These are phyloP conservation scores for Trogon surrucura DNA, from an alignment of 2,113 vertebrate species.

Conservation along the genomic window DNA sequence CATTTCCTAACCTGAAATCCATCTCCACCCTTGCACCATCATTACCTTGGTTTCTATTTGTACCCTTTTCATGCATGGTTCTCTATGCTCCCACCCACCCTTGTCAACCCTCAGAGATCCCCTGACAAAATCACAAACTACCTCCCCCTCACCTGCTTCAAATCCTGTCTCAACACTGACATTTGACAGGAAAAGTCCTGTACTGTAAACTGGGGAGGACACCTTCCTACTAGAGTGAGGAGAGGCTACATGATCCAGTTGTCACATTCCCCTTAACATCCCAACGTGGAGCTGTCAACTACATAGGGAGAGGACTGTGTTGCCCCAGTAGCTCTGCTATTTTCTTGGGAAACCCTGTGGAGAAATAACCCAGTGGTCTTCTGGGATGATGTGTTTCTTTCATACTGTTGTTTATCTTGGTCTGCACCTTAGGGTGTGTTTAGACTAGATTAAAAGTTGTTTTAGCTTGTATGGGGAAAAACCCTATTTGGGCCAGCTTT, in stretches of 20 bases:
- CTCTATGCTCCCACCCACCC: neutral
- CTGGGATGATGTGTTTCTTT: neutral
- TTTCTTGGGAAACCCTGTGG: neutral
- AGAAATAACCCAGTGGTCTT: neutral
- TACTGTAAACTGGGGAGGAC: neutral
- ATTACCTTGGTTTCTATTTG: neutral
- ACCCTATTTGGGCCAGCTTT: neutral
- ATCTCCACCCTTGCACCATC: neutral
- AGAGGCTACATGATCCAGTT: neutral
- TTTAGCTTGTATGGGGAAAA: slow-evolving; percentile 7
- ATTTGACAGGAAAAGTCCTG: neutral
- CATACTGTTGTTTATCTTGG: neutral
- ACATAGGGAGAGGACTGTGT: neutral
- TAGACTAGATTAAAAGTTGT: neutral
- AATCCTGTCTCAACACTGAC: neutral
- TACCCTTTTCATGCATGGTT: neutral
- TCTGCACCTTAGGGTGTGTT: neutral
- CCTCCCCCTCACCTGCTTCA: neutral
- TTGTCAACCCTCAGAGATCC: neutral
- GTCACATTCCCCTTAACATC: neutral
- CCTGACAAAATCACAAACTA: neutral
- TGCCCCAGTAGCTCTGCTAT: neutral
- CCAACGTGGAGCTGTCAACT: neutral
- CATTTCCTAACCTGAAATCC: neutral
- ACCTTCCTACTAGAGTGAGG: neutral